Conservation (phyloP, 2,113 vertebrate genomes). For the Sapajus apella region DNA sequence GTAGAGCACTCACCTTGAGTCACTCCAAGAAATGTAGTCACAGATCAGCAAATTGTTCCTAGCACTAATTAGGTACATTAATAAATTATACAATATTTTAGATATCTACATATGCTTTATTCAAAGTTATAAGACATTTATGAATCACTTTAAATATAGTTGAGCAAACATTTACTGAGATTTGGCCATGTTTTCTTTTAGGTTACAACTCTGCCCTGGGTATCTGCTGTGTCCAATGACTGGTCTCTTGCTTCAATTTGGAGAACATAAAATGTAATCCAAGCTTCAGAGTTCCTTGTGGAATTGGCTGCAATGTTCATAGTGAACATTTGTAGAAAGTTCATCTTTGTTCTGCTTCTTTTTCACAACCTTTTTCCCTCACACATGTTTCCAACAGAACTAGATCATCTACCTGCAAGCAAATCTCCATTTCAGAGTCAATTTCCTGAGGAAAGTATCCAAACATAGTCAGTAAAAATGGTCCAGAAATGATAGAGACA, state of each 20-base stretch:
- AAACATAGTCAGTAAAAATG: background rate
- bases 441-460: background rate
- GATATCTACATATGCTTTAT: background rate
- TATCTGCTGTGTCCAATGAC: background rate
- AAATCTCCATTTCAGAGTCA: background rate
- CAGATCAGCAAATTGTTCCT: background rate
- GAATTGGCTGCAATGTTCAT: background rate
- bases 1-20: background rate
- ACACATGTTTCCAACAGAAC: background rate
- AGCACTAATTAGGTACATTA: background rate
- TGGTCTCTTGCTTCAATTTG: background rate
- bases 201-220: background rate
- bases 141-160: background rate
- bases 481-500: background rate
- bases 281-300: background rate
- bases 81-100: background rate
- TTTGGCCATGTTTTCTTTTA: background rate
- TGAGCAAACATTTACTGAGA: background rate
- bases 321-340: background rate
- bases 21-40: background rate
- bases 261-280: background rate
- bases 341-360: background rate
- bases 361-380: background rate
- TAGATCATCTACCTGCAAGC: background rate
- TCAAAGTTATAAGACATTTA: background rate